A percentile compares a stretch with the other conserved stretches of the same genome.
Conservation (phyloP, 2,797 vertebrate genomes). For the Manis crassicaudata region DNA sequence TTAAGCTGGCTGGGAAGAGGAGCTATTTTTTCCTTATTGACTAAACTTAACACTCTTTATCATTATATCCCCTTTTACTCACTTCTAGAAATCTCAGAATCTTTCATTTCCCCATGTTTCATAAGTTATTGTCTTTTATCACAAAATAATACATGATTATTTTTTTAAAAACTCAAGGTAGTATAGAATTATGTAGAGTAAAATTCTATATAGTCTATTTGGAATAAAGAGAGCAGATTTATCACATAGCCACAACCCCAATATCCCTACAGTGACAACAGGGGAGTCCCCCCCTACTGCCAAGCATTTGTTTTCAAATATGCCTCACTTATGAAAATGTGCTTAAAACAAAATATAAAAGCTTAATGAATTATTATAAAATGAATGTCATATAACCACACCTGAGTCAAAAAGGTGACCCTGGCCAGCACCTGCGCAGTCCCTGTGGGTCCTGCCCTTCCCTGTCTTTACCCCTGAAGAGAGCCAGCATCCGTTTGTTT, state of each 20-base stretch:
- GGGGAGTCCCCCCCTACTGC: neutral
- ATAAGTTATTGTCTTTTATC: neutral
- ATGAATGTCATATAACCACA: neutral
- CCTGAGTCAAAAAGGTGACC: neutral
- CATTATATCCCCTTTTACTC: neutral
- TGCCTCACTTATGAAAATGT: neutral
- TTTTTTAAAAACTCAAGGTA: neutral
- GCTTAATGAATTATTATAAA: neutral
- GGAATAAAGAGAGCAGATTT: neutral
- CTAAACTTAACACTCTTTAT: neutral
- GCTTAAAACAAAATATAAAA: neutral
- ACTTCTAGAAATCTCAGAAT: neutral
- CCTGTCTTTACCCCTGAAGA: neutral
- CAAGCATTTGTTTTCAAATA: neutral
- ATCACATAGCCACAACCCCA: neutral
- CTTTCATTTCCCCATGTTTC: neutral
- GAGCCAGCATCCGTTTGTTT: neutral
- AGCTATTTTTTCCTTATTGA: constrained; percentile 34
- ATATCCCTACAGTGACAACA: neutral
- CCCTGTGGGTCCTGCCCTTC: neutral
- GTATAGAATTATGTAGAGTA: neutral
- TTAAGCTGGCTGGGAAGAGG: neutral
- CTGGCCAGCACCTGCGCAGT: neutral
- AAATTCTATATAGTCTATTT: neutral
- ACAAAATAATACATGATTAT: neutral